Base-by-base conservation (phyloP, 2,113 vertebrate genomes). In the Paradoxurus hermaphroditus region DNA sequence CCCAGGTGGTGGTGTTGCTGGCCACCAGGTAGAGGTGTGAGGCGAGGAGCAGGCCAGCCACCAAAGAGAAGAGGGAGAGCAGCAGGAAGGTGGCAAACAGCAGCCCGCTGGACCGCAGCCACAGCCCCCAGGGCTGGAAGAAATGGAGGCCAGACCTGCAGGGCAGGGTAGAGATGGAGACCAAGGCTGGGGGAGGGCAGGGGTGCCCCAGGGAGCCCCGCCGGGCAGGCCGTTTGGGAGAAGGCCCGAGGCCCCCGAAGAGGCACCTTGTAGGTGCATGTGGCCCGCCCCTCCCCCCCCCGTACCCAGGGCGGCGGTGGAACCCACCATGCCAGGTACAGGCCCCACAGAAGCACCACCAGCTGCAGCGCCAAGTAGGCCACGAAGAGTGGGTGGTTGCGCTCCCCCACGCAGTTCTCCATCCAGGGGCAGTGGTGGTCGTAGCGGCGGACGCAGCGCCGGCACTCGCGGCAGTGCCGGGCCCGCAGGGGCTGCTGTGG, bases 371-470 rank as follows among this genome's bases (percentile, higher is more conserved):
- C 98, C 98, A 99, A 90, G 98, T 99, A 99, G 31, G 98, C 97
- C 13, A 99, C 97, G 85, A 99, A 99, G 98, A 99, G 99, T 6
- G 99, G 99, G 95, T 99, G 99, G 98, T 99, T 99, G 95, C 98
- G 99, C 96, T 99, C 99, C 0, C 99, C 99, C 0, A 99, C 99
- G 0, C 99, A 99, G 99, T 99, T 99, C 98, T 99, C 99, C 4
- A 99, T 99, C 99, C 99, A 99, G 81, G 99, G 99, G 86, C 99
- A 99, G 98, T 99, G 99, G 87, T 99, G 99, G 98, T 99, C 99
- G 0, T 99, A 99, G 19, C 99, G 99, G 10, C 99, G 99, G 5
- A 99, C 99, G 0, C 99, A 99, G 98, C 98, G 99, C 51, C 98
- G 99, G 98, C 99, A 99, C 0, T 99, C 98, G 86, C 98, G 99